A percentile compares a stretch with the other conserved stretches of the same genome.
Conservation (phyloP, 2,797 vertebrate genomes). For the Falco biarmicus region DNA sequence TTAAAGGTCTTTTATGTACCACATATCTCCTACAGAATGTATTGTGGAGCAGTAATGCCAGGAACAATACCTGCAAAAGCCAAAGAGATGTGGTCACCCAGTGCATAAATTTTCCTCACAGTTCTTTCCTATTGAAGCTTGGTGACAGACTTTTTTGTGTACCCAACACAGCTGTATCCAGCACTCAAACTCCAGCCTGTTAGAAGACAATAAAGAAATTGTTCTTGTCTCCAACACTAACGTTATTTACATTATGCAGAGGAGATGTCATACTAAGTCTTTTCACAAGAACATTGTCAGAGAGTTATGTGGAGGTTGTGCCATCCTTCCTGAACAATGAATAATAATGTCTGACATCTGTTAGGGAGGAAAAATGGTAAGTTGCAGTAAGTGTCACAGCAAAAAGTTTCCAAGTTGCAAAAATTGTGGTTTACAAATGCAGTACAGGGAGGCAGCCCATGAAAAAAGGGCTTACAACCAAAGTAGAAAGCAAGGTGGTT, state of each 20-base stretch:
- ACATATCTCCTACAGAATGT: neutral
- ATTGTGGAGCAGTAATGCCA: neutral
- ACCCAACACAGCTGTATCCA: slow-evolving; percentile 85
- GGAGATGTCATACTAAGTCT: neutral
- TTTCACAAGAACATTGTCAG: neutral
- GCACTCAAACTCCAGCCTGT: slow-evolving; percentile 86
- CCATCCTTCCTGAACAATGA: neutral
- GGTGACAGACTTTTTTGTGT: slow-evolving; percentile 83
- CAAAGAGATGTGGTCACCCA: slow-evolving; percentile 88
- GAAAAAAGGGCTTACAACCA: neutral
- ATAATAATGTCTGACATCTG: neutral
- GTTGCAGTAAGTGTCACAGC: neutral
- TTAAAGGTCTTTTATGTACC: neutral
- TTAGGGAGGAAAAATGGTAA: neutral
- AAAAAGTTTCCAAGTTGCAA: neutral
- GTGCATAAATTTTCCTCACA: slow-evolving; percentile 84
- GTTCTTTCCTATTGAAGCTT: slow-evolving; percentile 88
- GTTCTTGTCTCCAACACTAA: neutral
- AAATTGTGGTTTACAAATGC: slow-evolving; percentile 1
- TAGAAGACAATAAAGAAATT: neutral
- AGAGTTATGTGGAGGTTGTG: neutral
- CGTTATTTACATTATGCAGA: neutral
- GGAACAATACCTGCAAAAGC: slow-evolving; percentile 82
- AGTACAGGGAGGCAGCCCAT: neutral
- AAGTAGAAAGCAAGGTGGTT: neutral